phyloP scores from a whole-genome alignment of 2,113 vertebrate genomes.

The Holacanthus passer region DNA sequence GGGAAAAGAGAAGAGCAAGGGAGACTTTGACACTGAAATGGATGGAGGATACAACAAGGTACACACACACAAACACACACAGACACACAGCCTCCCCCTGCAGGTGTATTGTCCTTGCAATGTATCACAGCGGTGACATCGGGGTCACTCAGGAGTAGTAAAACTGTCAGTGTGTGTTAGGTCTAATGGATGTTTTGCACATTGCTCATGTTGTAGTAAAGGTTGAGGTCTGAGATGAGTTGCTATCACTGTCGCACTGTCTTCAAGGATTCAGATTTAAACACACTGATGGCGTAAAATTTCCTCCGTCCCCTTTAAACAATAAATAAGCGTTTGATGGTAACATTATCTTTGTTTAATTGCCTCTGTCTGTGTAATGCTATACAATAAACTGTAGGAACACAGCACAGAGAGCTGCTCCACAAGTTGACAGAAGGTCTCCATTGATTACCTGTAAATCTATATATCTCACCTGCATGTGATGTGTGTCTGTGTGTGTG shows the following conservation, averaged over 20 bases:
- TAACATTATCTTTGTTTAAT: constrained; percentile 18
- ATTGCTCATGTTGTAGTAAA: constrained; percentile 31
- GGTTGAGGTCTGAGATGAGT: constrained; percentile 22
- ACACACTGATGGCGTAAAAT: constrained; percentile 10
- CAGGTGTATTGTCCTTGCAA: constrained; percentile 65
- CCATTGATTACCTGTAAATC: constrained; percentile 29
- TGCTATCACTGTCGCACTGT: constrained; percentile 11
- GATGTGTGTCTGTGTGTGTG: constrained; percentile 30
- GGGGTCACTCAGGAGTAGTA: constrained; percentile 53
- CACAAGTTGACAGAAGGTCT: constrained; percentile 5
- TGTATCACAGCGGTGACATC: constrained; percentile 61
- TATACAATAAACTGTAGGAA: not conserved
- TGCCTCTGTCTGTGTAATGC: constrained; percentile 6
- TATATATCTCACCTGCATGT: constrained; percentile 9
- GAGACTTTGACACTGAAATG: constrained; percentile 93
- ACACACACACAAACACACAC: constrained; percentile 30
- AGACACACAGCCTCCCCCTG: constrained; percentile 5
- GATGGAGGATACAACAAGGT: constrained; percentile 93
- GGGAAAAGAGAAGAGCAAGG: constrained; percentile 92
- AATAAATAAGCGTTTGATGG: constrained; percentile 2
- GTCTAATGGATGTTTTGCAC: constrained; percentile 52
- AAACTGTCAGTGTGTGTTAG: constrained; percentile 58
- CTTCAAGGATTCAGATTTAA: constrained; percentile 26
- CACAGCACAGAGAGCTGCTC: constrained; percentile 19
- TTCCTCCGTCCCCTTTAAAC: constrained; percentile 2